These are phyloP conservation scores for Microctonus brassicae DNA, from an alignment of 2,888 invertebrate species.

Conservation along the genomic window DNA sequence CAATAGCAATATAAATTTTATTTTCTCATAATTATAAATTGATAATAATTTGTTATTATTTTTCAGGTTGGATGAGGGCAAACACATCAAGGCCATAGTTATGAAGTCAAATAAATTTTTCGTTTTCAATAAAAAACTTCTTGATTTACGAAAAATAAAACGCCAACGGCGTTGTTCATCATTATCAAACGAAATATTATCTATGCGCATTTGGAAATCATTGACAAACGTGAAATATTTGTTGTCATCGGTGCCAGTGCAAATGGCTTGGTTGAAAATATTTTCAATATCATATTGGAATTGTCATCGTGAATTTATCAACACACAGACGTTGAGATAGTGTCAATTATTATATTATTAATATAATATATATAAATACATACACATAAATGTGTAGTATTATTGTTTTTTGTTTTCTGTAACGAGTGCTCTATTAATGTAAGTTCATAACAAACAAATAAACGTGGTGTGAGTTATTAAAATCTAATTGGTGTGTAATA, in stretches of 20 bases:
- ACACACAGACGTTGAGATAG: conserved; percentile 25
- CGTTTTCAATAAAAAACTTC: conserved; percentile 56
- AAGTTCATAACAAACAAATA: background rate
- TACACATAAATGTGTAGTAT: no score
- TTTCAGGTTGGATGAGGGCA: conserved; percentile 43
- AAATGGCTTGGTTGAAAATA: conserved; percentile 15
- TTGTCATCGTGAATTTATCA: conserved; percentile 18
- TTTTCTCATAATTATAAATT: background rate
- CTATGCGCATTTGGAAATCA: conserved; percentile 9
- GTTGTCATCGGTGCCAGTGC: conserved; percentile 16
- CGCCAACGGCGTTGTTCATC: background rate
- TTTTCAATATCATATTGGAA: conserved; percentile 12
- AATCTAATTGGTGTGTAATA: background rate
- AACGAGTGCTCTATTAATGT: conserved; percentile 7
- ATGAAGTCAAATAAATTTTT: conserved; percentile 57
- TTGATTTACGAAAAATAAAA: conserved; percentile 41
- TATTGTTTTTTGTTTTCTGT: no score
- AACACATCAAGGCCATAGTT: conserved; percentile 33
- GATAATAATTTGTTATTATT: conserved; percentile 27
- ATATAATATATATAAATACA: no score
- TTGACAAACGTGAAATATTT: conserved; percentile 11
- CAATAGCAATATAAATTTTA: background rate
- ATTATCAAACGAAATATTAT: background rate
- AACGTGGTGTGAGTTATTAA: background rate
- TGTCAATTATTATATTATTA: no score